Base-by-base conservation (phyloP, 2,113 vertebrate species). In the Caranx melampygus region DNA sequence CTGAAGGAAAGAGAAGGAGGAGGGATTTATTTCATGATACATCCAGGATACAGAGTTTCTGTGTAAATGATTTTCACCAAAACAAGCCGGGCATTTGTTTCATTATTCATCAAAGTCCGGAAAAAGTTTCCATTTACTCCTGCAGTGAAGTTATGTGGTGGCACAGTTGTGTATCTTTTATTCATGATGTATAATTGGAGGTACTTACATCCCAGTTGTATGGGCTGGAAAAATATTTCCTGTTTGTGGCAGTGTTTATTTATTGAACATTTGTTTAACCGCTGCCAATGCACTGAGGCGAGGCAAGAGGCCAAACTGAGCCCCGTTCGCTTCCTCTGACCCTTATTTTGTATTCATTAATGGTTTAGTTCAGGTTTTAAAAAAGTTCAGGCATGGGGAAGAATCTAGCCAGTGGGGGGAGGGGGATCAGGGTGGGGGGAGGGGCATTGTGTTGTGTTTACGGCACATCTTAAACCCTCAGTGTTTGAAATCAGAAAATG, bases 151-250 rank as follows among this genome's bases (percentile, higher is more conserved):
- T 64, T 20, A 57, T 21, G 55, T 45, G 21, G 6, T 63, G 11
- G 12, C 16, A 34, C 8, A 51, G 47, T 42, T 57, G 3, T 15
- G 4, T 31, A 69, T 55, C 40, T 79, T 55, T 75, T 83, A 79
- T 72, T 79, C 55, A 55, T 49, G 11, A 66, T 31, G 33, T 49
- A 52, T 62, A 16, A 61, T 72, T 79, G 2, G 3, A 55, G 61
- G 37, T 16, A 11, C 34, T 78, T 40, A 55, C 16, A n/a, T n/a
- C 59, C 47, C 51, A 15, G 18, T 26, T 73, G 49, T 34, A 54
- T 14, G 2, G 40, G 2, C 51, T 6, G 0, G 42, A 21, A 21
- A 21, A 51, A 42, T 26, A 58, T 54, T 64, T 33, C 37, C 4
- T 61, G 35, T 66, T 66, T 61, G 35, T 60, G 18, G 47, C 18